Evolutionary conservation across 2,888 invertebrate species (phyloP).

Genomic region (Prostheceraeus crozeri): DNA sequence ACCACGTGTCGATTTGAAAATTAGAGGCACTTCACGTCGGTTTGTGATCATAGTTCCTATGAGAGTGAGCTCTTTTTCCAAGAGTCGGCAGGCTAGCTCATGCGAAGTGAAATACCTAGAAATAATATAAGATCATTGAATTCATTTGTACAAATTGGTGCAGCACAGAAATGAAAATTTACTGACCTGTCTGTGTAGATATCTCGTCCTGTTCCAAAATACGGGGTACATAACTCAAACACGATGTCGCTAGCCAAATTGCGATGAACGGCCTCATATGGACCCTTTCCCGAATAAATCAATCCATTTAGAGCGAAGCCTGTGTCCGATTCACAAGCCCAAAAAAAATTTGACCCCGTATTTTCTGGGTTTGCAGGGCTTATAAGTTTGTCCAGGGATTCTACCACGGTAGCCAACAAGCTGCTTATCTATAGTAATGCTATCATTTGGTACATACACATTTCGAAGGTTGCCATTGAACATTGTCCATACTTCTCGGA

Average conservation of each 20-base stretch:
- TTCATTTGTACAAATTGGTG: no score
- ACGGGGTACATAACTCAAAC: constrained; percentile 13
- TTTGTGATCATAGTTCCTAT: background rate
- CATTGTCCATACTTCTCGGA: no score
- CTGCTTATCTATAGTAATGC: constrained; percentile 8
- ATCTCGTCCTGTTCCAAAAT: constrained; percentile 12
- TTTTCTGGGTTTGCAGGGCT: background rate
- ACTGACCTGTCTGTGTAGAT: constrained; percentile 12
- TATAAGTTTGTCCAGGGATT: no score
- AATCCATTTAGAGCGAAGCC: constrained; percentile 2
- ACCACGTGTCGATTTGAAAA: background rate
- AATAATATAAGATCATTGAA: no score
- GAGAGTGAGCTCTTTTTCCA: constrained; percentile 3
- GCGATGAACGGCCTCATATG: constrained; percentile 1
- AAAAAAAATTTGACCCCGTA: background rate
- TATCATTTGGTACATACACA: no score
- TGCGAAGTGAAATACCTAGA: constrained; percentile 15
- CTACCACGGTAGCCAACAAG: constrained; percentile 21
- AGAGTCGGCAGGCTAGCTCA: background rate
- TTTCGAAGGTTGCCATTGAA: no score
- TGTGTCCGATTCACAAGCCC: constrained; percentile 3
- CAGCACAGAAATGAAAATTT: no score
- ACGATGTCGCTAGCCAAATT: no score
- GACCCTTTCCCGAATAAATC: constrained; percentile 4
- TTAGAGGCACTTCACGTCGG: background rate